Evolutionary conservation across 2,797 vertebrate species (phyloP).

Genomic region (Enoplosus armatus): DNA sequence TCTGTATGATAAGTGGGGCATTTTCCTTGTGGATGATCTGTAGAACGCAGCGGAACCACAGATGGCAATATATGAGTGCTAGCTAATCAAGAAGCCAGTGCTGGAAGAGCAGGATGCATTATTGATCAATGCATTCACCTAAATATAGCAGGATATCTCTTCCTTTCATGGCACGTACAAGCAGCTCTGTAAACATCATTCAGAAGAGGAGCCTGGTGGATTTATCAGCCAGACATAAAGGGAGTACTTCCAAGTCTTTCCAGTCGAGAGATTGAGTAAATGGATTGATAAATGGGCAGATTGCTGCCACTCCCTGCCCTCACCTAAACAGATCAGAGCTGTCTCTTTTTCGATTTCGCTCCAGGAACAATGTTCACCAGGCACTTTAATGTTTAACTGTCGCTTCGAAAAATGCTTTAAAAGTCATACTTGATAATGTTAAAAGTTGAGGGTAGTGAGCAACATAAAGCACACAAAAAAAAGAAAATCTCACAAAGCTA

Average conservation of each 20-base stretch:
- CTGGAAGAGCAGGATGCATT: slow-evolving; percentile 66
- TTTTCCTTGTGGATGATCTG: background rate
- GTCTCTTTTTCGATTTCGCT: background rate
- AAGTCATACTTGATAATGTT: background rate
- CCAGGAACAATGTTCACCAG: background rate
- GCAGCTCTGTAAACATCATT: slow-evolving; percentile 42
- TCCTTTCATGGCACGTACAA: slow-evolving; percentile 52
- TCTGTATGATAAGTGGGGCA: background rate
- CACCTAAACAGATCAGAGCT: background rate
- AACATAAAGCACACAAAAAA: background rate
- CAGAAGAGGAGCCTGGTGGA: slow-evolving; percentile 10
- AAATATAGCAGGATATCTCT: slow-evolving; percentile 70
- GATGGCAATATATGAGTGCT: slow-evolving; percentile 14
- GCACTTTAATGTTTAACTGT: background rate
- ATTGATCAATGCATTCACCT: slow-evolving; percentile 72
- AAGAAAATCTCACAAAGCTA: background rate
- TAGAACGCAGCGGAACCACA: background rate
- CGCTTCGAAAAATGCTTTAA: background rate
- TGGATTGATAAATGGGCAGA: background rate
- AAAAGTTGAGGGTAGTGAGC: background rate
- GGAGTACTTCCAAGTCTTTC: slow-evolving; percentile 13
- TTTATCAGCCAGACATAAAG: slow-evolving; percentile 28
- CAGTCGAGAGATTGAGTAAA: slow-evolving; percentile 8
- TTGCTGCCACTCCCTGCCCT: background rate
- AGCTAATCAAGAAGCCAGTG: slow-evolving; percentile 49